phyloP scores from a whole-genome alignment of 1,140 invertebrate species.

The Drosophila yakuba region DNA sequence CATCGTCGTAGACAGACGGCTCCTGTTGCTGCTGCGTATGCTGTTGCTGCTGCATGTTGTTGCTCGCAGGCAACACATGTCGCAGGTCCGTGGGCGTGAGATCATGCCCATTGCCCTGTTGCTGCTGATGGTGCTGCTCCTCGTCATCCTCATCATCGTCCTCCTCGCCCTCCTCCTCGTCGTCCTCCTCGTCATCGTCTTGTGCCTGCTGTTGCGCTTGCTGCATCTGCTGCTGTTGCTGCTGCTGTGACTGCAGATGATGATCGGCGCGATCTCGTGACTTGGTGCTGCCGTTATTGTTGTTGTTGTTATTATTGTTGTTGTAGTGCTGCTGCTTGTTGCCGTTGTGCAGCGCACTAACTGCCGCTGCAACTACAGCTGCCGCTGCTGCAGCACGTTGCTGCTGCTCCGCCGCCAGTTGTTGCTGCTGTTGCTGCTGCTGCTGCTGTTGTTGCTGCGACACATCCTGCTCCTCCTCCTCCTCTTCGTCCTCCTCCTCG shows the following conservation, averaged over 20 bases:
- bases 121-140: constrained; percentile 30
- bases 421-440: constrained; percentile 35
- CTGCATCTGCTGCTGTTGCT: constrained; percentile 17
- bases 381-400: constrained; percentile 58
- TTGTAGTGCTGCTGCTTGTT: constrained; percentile 57
- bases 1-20: constrained; percentile 52
- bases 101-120: constrained; percentile 35
- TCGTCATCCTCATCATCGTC: constrained; percentile 51
- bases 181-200: constrained; percentile 59
- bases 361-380: constrained; percentile 67
- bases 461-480: constrained; percentile 25
- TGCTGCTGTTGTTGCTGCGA: constrained; percentile 12
- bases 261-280: constrained; percentile 22
- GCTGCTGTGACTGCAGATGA: constrained; percentile 28
- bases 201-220: constrained; percentile 29
- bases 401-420: constrained; percentile 40
- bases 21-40: constrained; percentile 28
- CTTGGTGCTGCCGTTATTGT: constrained; percentile 28
- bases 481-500: constrained; percentile 35
- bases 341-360: constrained; percentile 66
- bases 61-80: constrained; percentile 34
- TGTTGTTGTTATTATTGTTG: constrained; percentile 44
- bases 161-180: constrained; percentile 58
- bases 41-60: constrained; percentile 15
- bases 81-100: constrained; percentile 56